Percentiles rank a stretch among this genome's conserved stretches.
Evolutionary conservation across 2,113 vertebrate species (phyloP).

Genomic region (Aptenodytes patagonicus): DNA sequence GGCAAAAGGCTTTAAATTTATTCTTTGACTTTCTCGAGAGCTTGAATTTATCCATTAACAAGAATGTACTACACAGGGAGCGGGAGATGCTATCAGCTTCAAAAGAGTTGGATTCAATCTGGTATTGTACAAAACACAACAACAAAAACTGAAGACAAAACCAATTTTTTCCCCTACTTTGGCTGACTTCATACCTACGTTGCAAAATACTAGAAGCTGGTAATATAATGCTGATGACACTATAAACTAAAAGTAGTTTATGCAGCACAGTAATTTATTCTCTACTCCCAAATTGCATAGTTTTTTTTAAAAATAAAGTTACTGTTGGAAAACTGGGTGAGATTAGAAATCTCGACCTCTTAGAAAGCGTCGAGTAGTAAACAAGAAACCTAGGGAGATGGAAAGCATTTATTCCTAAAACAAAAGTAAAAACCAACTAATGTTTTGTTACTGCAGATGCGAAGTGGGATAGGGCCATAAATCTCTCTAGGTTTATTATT

Average conservation of each 20-base stretch:
- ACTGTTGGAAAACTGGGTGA: neutral
- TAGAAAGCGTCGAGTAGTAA: neutral
- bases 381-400: neutral
- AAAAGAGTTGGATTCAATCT: conserved; percentile 69
- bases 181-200: neutral
- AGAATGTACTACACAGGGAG: conserved; percentile 71
- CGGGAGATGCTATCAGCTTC: conserved; percentile 75
- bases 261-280: neutral
- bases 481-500: conserved; percentile 86
- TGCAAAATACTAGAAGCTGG: neutral
- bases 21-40: conserved; percentile 78
- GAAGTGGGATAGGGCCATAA: conserved; percentile 64
- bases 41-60: conserved; percentile 77
- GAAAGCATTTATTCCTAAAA: neutral
- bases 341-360: neutral
- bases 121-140: conserved; percentile 23
- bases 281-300: neutral
- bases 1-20: conserved; percentile 79
- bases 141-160: conserved; percentile 7
- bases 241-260: neutral
- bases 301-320: neutral
- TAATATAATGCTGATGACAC: neutral
- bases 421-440: neutral
- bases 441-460: conserved; percentile 3
- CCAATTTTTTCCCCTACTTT: neutral